Evolutionary conservation across 2,113 vertebrate genomes (phyloP), one percentile per base, ranked within the genome.

Genomic region (Rousettus leschenaultii): DNA sequence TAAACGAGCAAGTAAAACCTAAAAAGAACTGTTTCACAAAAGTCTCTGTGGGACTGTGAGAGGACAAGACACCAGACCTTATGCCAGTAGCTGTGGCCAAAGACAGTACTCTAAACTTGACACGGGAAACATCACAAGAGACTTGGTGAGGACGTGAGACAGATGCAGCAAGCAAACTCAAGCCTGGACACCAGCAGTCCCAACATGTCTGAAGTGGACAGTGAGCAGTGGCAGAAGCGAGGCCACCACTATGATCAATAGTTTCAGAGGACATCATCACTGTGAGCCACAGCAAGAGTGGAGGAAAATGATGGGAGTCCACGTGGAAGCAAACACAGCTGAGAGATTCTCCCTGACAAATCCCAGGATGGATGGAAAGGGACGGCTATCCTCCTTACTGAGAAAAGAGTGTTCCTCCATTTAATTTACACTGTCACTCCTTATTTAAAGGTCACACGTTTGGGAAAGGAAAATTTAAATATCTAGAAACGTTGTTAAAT

Each of bases 361-460:
- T 12, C 8, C 71, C 65, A 78, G 3, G 14, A 45, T 13, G 40
- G 22, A 65, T 0, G 12, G 33, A 77, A 89, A 15, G 21, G 35
- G n/a, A 78, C 8, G 12, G 13, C 21, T 51, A 66, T 90, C 75
- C 74, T 57, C 13, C 11, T 48, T 53, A 55, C 0, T 71, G 9
- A 94, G 59, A 83, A 87, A 77, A 82, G 0, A 19, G 8, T n/a
- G 43, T 66, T 68, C 88, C 14, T 1, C 40, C 66, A 80, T 35
- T n/a, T 68, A 33, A 80, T 35, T n/a, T 68, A 33, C 19, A 43
- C 28, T 89, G 30, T 7, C 38, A 71, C 88, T 73, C 89, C 73
- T 80, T 40, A 71, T 55, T 22, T 92, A 79, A 94, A 95, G 26
- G 66, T 86, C 66, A 88, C 18, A 85, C 28, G 11, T 95, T 82